Percentiles rank a stretch among this genome's conserved stretches.
These are phyloP conservation scores for Lycaon pictus DNA, from an alignment of 2,113 vertebrate species.

Conservation along the genomic window DNA sequence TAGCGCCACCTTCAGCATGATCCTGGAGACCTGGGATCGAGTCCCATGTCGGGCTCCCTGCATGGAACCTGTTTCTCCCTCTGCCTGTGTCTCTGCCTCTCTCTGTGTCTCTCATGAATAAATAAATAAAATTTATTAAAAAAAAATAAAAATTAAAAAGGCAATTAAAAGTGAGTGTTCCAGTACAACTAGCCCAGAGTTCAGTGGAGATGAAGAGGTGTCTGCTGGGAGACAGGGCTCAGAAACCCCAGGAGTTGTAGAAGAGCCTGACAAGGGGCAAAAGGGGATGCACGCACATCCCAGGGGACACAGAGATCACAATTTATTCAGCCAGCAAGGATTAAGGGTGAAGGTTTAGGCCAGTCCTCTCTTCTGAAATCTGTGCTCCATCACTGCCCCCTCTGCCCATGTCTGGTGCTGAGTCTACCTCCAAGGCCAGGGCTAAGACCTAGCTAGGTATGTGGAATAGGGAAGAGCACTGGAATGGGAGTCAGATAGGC, in stretches of 20 bases:
- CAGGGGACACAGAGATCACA: background rate
- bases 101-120: too few species aligned
- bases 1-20: too few species aligned
- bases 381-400: background rate
- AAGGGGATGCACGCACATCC: fast-evolving
- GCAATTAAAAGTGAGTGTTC: constrained; percentile 47
- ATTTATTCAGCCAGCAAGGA: background rate
- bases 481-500: background rate
- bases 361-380: background rate
- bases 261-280: background rate
- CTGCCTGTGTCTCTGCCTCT: too few species aligned
- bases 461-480: background rate
- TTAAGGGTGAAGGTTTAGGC: background rate
- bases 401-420: background rate
- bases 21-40: too few species aligned
- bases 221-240: background rate
- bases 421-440: background rate
- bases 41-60: too few species aligned
- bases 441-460: background rate
- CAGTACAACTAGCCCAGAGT: constrained; percentile 28
- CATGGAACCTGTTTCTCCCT: too few species aligned
- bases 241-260: background rate
- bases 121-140: too few species aligned
- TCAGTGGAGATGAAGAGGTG: background rate
- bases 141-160: background rate